Conservation (phyloP, 2,888 invertebrate species). For the Lagria hirta region DNA sequence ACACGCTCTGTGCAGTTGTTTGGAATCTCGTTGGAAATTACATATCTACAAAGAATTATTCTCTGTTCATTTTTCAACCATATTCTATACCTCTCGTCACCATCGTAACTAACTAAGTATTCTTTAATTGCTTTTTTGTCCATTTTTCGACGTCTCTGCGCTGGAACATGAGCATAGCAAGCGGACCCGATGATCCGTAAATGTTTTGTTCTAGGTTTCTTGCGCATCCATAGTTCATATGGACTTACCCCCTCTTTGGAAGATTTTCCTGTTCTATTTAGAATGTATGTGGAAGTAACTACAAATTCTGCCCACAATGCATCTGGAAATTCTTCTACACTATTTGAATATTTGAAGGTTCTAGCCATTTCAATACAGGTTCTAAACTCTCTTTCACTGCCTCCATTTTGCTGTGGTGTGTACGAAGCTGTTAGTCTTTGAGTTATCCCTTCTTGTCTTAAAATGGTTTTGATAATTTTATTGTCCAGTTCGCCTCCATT, state of each 20-base stretch:
- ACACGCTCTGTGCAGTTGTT: slow-evolving; percentile 20
- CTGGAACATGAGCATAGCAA: slow-evolving; percentile 33
- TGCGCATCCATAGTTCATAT: too few relatives aligned
- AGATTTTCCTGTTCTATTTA: slow-evolving; percentile 36
- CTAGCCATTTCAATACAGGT: slow-evolving; percentile 39
- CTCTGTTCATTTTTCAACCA: slow-evolving; percentile 27
- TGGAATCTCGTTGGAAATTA: slow-evolving; percentile 33
- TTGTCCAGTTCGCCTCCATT: slow-evolving; percentile 42
- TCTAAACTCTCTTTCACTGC: slow-evolving; percentile 32
- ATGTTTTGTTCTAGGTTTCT: too few relatives aligned
- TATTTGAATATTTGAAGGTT: slow-evolving; percentile 37
- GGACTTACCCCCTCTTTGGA: slow-evolving; percentile 27
- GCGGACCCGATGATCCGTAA: too few relatives aligned
- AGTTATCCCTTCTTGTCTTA: slow-evolving; percentile 29
- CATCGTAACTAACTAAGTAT: too few relatives aligned
- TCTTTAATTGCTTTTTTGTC: slow-evolving; percentile 37
- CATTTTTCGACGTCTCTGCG: slow-evolving; percentile 36
- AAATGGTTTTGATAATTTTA: slow-evolving; percentile 31
- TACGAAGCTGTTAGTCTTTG: too few relatives aligned
- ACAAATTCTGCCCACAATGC: slow-evolving; percentile 36
- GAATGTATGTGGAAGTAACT: slow-evolving; percentile 30
- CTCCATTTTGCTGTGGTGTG: slow-evolving; percentile 34
- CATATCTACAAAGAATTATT: slow-evolving; percentile 34
- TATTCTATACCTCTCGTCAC: slow-evolving; percentile 37
- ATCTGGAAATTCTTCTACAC: slow-evolving; percentile 30